Evolutionary conservation across 1,140 invertebrate species (phyloP).

Genomic region (Brachystomella parvula): DNA sequence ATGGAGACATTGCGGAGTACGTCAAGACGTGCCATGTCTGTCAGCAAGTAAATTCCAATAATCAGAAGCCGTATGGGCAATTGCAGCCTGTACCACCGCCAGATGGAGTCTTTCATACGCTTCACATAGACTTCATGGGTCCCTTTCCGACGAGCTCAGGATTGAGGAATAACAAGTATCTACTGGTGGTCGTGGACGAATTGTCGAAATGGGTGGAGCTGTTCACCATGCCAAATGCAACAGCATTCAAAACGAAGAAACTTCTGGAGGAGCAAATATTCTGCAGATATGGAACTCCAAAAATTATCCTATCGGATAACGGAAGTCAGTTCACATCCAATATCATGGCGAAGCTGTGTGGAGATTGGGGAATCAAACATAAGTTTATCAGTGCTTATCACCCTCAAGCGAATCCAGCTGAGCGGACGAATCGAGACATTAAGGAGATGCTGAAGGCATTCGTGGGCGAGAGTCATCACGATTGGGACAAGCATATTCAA

Average conservation of each 20-base stretch:
- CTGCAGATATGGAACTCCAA: constrained; percentile 37
- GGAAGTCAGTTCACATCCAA: constrained; percentile 21
- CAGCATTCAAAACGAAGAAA: neutral
- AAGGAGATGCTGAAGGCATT: constrained; percentile 42
- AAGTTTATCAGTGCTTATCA: neutral
- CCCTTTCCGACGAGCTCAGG: neutral
- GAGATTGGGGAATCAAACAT: neutral
- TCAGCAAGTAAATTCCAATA: too few species aligned
- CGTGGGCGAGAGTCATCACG: too few species aligned
- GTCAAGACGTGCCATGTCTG: too few species aligned
- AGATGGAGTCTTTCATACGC: too few species aligned
- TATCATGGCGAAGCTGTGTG: neutral
- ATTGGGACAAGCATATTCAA: constrained; percentile 41
- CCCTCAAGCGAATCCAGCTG: constrained; percentile 23
- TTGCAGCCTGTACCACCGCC: too few species aligned
- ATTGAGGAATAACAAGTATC: too few species aligned
- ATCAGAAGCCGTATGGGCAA: too few species aligned
- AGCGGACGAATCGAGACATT: constrained; percentile 44
- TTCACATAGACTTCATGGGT: too few species aligned
- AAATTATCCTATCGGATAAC: constrained; percentile 39
- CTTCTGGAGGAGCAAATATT: constrained; percentile 22
- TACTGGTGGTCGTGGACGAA: constrained; percentile 8
- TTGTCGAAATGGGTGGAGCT: constrained; percentile 16
- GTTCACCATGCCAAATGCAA: constrained; percentile 5
- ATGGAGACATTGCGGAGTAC: too few species aligned